Base-by-base conservation (phyloP, 1,140 invertebrate genomes). In the Brevipalpus yothersi region DNA sequence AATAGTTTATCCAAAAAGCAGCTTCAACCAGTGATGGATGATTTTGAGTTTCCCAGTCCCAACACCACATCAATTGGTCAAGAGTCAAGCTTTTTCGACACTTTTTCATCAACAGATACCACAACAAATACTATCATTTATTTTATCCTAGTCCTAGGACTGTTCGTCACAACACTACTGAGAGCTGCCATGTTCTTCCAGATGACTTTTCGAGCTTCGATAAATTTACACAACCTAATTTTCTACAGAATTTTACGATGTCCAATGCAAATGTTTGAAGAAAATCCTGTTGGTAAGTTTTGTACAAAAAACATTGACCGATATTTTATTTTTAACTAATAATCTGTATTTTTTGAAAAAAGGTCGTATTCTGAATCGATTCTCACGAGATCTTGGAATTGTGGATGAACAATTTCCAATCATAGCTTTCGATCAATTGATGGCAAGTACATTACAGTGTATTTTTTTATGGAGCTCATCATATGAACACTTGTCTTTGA, bases 181-280 rank as follows among this genome's bases (percentile, higher is more conserved):
- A 72, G 82, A 59, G 82, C 82, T 1, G 73, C 80, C 45, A 67
- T 76, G 8, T 90, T 88, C 69, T 85, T 87, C 62, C 72, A 75
- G 64, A 77, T 84, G 63, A 86, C 85, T 58, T 82, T 88, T 73
- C 72, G 76, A 45, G 81, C 86, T 5, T 89, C 88, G 0, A 77
- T 80, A 53, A 79, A 73, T 39, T 72, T 89, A 2, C 89, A 94
- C 67, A 83, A 91, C 66, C 73, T 69, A 11, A 89, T 93, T 81
- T 92, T 92, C 66, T 70, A 72, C 9, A 80, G 80, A 54, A 78
- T 95, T 2, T 78, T 87, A 31, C 75, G 81, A 10, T 81, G 84
- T 0, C 84, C 82, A 0, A 88, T 91, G 77, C 74, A 77, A 12
- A 93, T 93, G 71, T 94, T 93, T 70, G 87, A 89, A 63, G 81